These are phyloP conservation scores for Oryzias dopingdopingensis DNA, from an alignment of 2,797 vertebrate genomes.

Conservation along the genomic window DNA sequence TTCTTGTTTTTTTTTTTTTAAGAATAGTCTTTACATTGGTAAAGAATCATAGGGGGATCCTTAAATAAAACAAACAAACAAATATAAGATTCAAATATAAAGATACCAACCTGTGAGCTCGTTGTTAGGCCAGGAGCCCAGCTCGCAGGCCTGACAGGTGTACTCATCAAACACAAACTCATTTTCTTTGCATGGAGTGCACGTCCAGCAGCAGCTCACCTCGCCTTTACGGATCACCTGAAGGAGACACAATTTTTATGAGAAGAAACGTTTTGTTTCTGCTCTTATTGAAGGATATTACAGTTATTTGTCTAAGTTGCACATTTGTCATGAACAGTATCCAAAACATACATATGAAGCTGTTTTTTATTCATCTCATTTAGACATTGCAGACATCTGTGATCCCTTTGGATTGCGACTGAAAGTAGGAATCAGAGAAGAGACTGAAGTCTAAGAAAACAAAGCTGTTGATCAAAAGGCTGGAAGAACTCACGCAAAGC, in stretches of 20 bases:
- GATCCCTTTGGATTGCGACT: slow-evolving; percentile 1
- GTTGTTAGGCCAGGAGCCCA: slow-evolving; percentile 92
- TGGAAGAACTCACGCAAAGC: background rate
- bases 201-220: slow-evolving; percentile 99
- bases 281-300: too few species aligned
- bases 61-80: too few species aligned
- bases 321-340: background rate
- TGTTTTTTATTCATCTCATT: slow-evolving; percentile 3
- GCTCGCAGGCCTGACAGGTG: slow-evolving; percentile 91
- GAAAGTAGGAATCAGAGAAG: background rate
- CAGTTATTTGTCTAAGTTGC: background rate
- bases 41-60: too few species aligned
- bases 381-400: background rate
- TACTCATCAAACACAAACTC: slow-evolving; percentile 96
- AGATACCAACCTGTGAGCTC: slow-evolving; percentile 78
- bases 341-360: too few species aligned
- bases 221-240: slow-evolving; percentile 99
- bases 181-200: slow-evolving; percentile 96
- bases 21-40: too few species aligned
- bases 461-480: background rate
- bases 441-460: background rate
- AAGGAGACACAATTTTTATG: slow-evolving; percentile 5
- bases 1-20: too few species aligned
- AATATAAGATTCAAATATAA: too few species aligned
- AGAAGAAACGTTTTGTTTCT: background rate